Evolutionary conservation across 1,140 invertebrate species (phyloP).

Genomic region (Probaryconus sp.): DNA sequence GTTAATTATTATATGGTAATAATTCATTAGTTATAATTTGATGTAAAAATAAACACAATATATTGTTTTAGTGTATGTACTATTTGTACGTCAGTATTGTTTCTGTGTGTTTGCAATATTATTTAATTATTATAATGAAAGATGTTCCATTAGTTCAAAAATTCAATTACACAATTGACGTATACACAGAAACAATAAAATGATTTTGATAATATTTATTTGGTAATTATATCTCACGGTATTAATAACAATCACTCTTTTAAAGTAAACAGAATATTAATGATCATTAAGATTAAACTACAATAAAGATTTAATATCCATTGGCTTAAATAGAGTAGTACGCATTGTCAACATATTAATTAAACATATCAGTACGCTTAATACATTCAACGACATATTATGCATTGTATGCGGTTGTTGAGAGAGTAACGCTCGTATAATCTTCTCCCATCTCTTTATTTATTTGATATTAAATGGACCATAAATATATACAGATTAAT

Average conservation of each 20-base stretch:
- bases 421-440: background rate
- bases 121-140: no score
- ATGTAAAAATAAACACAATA: no score
- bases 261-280: slow-evolving; percentile 13
- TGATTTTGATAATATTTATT: no score
- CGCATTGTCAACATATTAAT: slow-evolving; percentile 18
- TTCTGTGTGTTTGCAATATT: no score
- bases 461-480: background rate
- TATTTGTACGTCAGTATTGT: no score
- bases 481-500: slow-evolving; percentile 3
- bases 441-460: slow-evolving; percentile 19
- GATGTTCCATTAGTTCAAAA: no score
- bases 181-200: no score
- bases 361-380: slow-evolving; percentile 9
- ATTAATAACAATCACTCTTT: background rate
- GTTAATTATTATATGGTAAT: no score
- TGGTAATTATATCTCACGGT: no score
- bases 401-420: background rate
- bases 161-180: no score
- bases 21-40: no score
- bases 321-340: slow-evolving; percentile 26
- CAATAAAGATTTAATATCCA: slow-evolving; percentile 14
- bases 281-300: slow-evolving; percentile 3
- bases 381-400: slow-evolving; percentile 23
- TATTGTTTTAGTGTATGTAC: no score